Percentiles rank a stretch among this genome's conserved stretches.
Evolutionary conservation across 2,888 invertebrate genomes (phyloP).

Genomic region (Aproaerema taeniolella): DNA sequence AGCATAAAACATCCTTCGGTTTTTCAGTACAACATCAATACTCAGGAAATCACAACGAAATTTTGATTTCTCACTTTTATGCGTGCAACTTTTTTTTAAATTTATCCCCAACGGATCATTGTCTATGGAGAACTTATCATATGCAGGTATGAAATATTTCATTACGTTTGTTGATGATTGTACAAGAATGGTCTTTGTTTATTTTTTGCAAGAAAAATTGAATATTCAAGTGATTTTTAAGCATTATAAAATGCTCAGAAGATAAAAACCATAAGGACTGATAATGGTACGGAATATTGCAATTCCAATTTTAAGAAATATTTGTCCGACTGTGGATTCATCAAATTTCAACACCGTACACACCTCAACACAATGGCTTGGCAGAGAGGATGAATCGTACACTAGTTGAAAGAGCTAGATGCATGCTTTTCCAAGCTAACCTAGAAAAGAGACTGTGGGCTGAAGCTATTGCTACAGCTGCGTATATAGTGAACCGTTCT

Average conservation of each 20-base stretch:
- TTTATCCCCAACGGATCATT: too few species aligned
- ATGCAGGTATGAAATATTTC: conserved; percentile 17
- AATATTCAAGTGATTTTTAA: conserved; percentile 11
- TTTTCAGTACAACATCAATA: too few species aligned
- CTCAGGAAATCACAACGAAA: too few species aligned
- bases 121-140: conserved; percentile 14
- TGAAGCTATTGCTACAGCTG: conserved; percentile 12
- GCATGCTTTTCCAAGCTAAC: conserved; percentile 20
- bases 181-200: conserved; percentile 13
- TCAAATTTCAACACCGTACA: conserved; percentile 26
- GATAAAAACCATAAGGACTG: conserved; percentile 13
- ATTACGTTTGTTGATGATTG: conserved; percentile 13
- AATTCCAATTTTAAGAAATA: conserved; percentile 14
- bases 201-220: conserved; percentile 11
- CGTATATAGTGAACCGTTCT: conserved; percentile 13
- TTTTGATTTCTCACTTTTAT: too few species aligned
- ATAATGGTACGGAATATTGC: conserved; percentile 19
- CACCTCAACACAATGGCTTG: conserved; percentile 33
- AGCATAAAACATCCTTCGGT: too few species aligned
- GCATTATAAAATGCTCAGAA: conserved; percentile 15
- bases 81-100: too few species aligned
- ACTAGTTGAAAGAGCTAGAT: conserved; percentile 19
- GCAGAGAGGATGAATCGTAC: conserved; percentile 28
- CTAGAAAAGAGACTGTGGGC: conserved; percentile 19
- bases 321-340: too few species aligned